A percentile compares a stretch with the other conserved stretches of the same genome.
phyloP scores from a whole-genome alignment of 2,797 vertebrate species.

The Bradypus variegatus region DNA sequence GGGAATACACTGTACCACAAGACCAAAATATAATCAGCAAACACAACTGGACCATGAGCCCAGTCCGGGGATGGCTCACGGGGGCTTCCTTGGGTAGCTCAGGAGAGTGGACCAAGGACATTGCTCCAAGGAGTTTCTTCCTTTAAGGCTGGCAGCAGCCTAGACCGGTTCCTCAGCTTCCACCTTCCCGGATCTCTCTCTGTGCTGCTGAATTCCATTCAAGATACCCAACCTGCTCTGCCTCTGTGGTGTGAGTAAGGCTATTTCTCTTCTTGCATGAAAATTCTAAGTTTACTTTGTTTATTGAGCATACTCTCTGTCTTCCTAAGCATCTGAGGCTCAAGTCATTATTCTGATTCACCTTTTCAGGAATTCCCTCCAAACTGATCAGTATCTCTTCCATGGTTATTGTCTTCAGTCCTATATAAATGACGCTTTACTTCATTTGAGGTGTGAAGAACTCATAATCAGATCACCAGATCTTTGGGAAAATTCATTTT shows the following conservation, averaged over 20 bases:
- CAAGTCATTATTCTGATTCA: background rate
- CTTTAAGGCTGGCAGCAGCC: background rate
- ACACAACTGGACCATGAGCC: background rate
- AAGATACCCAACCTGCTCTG: background rate
- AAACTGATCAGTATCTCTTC: background rate
- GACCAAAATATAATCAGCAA: too few species aligned
- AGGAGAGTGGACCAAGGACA: accelerated
- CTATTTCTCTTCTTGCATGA: background rate
- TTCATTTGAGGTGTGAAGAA: background rate
- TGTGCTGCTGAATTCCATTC: too few species aligned
- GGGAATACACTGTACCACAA: too few species aligned
- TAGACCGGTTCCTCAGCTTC: background rate
- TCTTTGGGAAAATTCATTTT: background rate
- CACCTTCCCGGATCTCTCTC: background rate
- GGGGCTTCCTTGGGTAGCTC: accelerated
- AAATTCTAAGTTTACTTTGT: background rate
- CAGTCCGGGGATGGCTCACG: background rate
- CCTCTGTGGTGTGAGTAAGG: too few species aligned
- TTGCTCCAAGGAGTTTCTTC: background rate
- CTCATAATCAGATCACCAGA: background rate
- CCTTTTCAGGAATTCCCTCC: background rate
- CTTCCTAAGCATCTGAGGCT: background rate
- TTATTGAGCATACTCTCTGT: background rate
- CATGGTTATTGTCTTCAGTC: background rate
- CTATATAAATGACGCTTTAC: background rate